Evolutionary conservation across 1,140 invertebrate species (phyloP).

Genomic region (Stegodyphus dumicola): DNA sequence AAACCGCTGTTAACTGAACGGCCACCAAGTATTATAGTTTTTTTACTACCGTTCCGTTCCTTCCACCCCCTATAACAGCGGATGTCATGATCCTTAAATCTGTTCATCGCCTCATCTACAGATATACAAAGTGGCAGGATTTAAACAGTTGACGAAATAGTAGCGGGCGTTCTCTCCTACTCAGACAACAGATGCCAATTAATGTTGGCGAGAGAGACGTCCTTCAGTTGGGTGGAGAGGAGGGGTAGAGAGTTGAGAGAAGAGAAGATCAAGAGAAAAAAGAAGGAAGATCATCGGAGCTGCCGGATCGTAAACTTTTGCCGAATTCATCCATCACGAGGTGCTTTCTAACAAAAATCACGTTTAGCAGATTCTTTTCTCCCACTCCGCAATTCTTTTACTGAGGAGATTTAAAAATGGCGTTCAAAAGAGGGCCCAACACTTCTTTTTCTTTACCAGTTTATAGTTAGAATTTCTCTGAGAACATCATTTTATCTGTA

Average conservation of each 20-base stretch:
- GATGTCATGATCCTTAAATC: no score
- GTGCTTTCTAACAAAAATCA: background rate
- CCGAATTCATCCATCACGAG: conserved; percentile 4
- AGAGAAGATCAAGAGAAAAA: background rate
- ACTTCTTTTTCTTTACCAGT: no score
- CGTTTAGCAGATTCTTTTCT: background rate
- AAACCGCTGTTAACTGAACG: no score
- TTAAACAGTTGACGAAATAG: background rate
- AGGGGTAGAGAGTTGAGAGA: background rate
- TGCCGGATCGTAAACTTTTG: background rate
- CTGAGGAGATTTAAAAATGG: no score
- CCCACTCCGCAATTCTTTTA: background rate
- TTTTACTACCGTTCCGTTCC: no score
- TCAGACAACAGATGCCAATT: conserved; percentile 7
- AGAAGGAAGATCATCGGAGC: background rate
- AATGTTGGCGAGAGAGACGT: conserved; percentile 1
- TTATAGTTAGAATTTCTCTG: no score
- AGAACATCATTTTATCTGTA: no score
- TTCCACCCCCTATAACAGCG: no score
- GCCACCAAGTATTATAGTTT: no score
- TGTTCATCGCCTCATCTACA: background rate
- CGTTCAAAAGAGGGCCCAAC: no score
- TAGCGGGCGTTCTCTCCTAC: background rate
- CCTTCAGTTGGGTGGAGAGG: background rate
- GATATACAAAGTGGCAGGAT: no score